Conservation (phyloP, 2,113 vertebrate genomes). For the Loxodonta africana region DNA sequence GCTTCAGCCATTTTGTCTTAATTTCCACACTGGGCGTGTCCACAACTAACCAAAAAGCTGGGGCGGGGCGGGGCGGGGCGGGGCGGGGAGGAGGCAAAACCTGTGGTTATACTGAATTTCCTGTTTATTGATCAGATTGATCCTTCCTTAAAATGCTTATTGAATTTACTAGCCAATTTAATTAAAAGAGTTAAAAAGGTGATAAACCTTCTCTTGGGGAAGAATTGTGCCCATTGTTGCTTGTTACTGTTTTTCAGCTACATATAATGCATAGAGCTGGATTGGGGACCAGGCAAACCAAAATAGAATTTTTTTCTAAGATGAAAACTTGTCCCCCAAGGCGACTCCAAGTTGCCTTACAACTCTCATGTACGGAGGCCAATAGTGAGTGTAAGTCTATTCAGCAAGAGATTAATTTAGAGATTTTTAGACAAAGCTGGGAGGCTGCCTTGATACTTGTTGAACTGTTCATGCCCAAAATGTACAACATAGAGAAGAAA, state of each 20-base stretch:
- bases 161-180: conserved; percentile 38
- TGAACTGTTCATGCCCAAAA: conserved; percentile 17
- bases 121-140: conserved; percentile 47
- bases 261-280: background rate
- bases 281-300: background rate
- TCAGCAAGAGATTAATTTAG: background rate
- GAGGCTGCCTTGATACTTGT: background rate
- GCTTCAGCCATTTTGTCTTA: background rate
- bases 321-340: accelerated
- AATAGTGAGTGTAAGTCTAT: background rate
- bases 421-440: background rate
- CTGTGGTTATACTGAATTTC: background rate
- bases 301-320: background rate
- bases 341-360: background rate
- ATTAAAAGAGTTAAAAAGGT: conserved; percentile 46
- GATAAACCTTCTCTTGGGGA: background rate
- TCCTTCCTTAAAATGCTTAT: conserved; percentile 53
- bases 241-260: background rate
- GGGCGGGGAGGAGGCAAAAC: background rate
- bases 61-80: background rate
- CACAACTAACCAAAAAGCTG: background rate
- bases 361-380: background rate
- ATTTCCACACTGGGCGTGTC: background rate
- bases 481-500: background rate
- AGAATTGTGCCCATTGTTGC: background rate